These are phyloP conservation scores for Batillaria attramentaria DNA, from an alignment of 1,140 invertebrate species.

Conservation along the genomic window DNA sequence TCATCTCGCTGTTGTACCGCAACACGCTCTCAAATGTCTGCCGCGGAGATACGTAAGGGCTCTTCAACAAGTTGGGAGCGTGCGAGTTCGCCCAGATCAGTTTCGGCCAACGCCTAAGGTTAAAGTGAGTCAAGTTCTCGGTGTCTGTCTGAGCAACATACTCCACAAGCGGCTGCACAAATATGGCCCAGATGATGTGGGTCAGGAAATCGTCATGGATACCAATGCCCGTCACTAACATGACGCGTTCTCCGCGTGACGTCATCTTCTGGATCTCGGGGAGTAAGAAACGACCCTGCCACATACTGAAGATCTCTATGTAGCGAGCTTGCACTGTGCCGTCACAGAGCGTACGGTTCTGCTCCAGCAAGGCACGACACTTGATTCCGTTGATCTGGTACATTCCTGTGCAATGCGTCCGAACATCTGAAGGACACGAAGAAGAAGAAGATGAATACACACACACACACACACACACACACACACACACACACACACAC, in stretches of 20 bases:
- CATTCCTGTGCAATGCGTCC: not conserved
- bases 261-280: not conserved
- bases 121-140: not conserved
- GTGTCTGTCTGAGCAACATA: not conserved
- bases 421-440: not conserved
- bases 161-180: slow-evolving; percentile 12
- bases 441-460: not conserved
- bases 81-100: slow-evolving; percentile 35
- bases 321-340: not conserved
- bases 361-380: slow-evolving; percentile 19
- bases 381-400: slow-evolving; percentile 23
- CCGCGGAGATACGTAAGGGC: slow-evolving; percentile 12
- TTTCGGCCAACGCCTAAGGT: slow-evolving; percentile 10
- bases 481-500: slow-evolving; percentile 13
- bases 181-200: not conserved
- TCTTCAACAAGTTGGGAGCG: slow-evolving; percentile 39
- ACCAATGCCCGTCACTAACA: slow-evolving; percentile 6
- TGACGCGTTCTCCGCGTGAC: not conserved
- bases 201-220: slow-evolving; percentile 24
- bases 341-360: slow-evolving; percentile 17
- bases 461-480: not conserved
- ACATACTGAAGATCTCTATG: slow-evolving; percentile 8
- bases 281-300: not conserved
- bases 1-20: slow-evolving; percentile 12
- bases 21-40: slow-evolving; percentile 25